phyloP scores from a whole-genome alignment of 2,797 vertebrate genomes.

The Muscicapa striata region DNA sequence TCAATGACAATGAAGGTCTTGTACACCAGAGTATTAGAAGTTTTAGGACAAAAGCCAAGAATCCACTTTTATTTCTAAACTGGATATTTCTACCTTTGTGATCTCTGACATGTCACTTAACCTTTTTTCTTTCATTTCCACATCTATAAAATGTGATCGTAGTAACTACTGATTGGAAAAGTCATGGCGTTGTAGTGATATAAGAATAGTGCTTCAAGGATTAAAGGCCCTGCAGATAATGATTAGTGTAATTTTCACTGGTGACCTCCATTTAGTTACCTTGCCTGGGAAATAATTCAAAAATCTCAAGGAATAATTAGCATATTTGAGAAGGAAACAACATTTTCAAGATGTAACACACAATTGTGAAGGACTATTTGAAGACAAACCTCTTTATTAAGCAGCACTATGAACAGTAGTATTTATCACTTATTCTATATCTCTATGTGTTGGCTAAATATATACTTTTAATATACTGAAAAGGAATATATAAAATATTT shows the following conservation, averaged over 20 bases:
- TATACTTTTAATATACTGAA: background rate
- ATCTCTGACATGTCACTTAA: background rate
- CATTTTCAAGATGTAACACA: background rate
- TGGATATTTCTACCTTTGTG: background rate
- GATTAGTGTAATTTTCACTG: background rate
- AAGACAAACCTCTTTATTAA: background rate
- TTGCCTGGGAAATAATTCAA: background rate
- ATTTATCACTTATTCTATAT: background rate
- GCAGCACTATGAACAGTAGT: background rate
- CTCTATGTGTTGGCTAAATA: background rate
- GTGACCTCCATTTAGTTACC: background rate
- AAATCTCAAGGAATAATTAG: background rate
- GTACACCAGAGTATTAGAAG: background rate
- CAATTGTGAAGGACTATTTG: background rate
- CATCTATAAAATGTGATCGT: background rate
- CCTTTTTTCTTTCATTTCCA: background rate
- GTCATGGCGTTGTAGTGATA: background rate
- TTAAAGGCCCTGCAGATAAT: background rate
- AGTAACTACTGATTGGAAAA: background rate
- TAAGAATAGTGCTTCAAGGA: background rate
- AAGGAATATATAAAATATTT: background rate
- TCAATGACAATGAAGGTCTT: background rate
- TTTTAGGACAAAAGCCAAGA: background rate
- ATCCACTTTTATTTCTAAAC: background rate
- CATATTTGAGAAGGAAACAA: background rate